Base-by-base conservation (phyloP, 2,113 vertebrate species). In the Guaruba guarouba region DNA sequence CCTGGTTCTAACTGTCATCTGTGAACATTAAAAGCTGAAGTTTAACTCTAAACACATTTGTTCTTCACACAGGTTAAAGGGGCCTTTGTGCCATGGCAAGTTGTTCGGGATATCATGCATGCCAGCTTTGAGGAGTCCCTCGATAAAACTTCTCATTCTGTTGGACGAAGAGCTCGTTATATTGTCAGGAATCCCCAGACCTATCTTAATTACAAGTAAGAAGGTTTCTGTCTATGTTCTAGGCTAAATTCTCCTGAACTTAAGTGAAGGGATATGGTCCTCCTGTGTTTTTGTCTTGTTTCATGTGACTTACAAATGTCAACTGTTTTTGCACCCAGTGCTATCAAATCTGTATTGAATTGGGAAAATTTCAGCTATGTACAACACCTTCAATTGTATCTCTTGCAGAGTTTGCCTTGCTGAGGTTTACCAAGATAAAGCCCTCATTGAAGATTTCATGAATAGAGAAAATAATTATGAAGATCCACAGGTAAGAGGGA, bases 161-260 rank as follows among this genome's bases (percentile, higher is more conserved):
- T 99, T 3, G 98, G 98, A 11, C 98, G 99, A 27, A 98, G 99
- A 82, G 98, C 99, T 22, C 98, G 99, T 44, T 99, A 99, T 88
- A 99, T 99, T 82, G 98, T 99, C 94, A 99, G 98, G 91, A 99
- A 99, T 66, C 98, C 99, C 5, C 99, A 99, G 94, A 99, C 99
- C 6, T 98, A 98, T 33, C 98, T 99, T 46, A 99, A 99, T 97
- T 99, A 99, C 76, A 99, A 98, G 99, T 99, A 92, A 98, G 98
- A 64, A 62, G 5, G 24, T 15, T 59, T 70, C 43, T 51, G 2
- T 71, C 68, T 88, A 0, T 75, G 8, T 86, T 84, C 29, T 77
- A 6, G 57, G 48, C 43, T 90, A 51, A 80, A 48, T 55, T 66
- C 62, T 63, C 27, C 46, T 68, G 39, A 78, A 83, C 17, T 83